A percentile compares a stretch with the other conserved stretches of the same genome.
phyloP scores from a whole-genome alignment of 2,113 vertebrate genomes.

The Carassius gibelio region DNA sequence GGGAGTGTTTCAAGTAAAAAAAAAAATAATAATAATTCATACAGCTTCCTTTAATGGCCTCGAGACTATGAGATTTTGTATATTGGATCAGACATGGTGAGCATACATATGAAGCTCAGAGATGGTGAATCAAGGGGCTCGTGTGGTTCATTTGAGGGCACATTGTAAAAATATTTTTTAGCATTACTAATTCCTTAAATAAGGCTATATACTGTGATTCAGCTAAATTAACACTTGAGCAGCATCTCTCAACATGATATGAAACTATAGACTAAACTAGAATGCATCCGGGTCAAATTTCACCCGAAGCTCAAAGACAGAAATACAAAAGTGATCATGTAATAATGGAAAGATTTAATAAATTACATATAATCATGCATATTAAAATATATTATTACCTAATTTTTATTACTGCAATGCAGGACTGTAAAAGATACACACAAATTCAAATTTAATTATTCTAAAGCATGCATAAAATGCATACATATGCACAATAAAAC shows the following conservation, averaged over 20 bases:
- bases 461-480: neutral
- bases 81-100: slow-evolving; percentile 50
- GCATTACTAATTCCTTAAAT: slow-evolving; percentile 1
- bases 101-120: slow-evolving; percentile 40
- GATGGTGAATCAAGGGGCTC: slow-evolving; percentile 1
- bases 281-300: neutral
- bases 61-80: slow-evolving; percentile 17
- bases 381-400: neutral
- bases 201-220: neutral
- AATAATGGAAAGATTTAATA: neutral
- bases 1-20: slow-evolving; percentile 26
- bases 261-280: neutral
- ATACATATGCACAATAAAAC: neutral
- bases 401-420: neutral
- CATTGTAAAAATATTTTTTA: neutral
- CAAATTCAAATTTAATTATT: neutral
- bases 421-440: neutral
- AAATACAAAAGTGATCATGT: neutral
- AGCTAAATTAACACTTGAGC: neutral
- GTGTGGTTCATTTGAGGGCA: slow-evolving; percentile 8
- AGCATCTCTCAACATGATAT: neutral
- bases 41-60: slow-evolving; percentile 50
- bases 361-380: neutral
- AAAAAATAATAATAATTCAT: neutral
- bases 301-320: neutral